These are phyloP conservation scores for Darevskia nairensis DNA, from an alignment of 2,797 vertebrate genomes.

Conservation along the genomic window DNA sequence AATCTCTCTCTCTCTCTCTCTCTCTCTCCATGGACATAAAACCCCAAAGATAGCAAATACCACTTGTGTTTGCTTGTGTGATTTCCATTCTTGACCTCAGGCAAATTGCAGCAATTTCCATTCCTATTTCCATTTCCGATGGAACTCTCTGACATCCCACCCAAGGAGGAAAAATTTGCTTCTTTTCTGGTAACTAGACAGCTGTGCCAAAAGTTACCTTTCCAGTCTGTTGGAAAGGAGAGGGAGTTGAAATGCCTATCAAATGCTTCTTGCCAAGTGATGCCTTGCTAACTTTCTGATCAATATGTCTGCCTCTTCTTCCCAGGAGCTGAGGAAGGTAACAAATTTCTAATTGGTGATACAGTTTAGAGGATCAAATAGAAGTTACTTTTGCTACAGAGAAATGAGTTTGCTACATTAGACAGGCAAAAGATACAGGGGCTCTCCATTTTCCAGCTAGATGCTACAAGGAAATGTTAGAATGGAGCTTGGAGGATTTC, in stretches of 20 bases:
- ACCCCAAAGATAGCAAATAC: no score
- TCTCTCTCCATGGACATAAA: no score
- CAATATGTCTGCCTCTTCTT: slow-evolving; percentile 65
- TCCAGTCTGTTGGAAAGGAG: slow-evolving; percentile 35
- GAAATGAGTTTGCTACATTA: slow-evolving; percentile 33
- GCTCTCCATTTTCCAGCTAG: slow-evolving; percentile 5
- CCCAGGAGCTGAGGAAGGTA: slow-evolving; percentile 45
- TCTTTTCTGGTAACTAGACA: slow-evolving; percentile 39
- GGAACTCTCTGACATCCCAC: no score
- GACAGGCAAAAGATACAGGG: not conserved
- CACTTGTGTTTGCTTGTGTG: no score
- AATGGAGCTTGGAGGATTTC: not conserved
- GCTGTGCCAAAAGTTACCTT: not conserved
- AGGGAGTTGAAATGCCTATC: slow-evolving; percentile 52
- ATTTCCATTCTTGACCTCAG: no score
- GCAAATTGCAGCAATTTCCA: no score
- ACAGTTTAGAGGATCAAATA: slow-evolving; percentile 44
- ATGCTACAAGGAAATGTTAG: not conserved
- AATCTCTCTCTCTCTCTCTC: no score
- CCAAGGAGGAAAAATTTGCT: slow-evolving; percentile 27
- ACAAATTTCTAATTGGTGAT: slow-evolving; percentile 63
- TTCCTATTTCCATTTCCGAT: no score
- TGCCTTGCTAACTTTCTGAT: slow-evolving; percentile 64
- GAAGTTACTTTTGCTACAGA: slow-evolving; percentile 26
- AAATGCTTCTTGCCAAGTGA: slow-evolving; percentile 51